Conservation (phyloP, 2,113 vertebrate species). For the Alectura lathami region DNA sequence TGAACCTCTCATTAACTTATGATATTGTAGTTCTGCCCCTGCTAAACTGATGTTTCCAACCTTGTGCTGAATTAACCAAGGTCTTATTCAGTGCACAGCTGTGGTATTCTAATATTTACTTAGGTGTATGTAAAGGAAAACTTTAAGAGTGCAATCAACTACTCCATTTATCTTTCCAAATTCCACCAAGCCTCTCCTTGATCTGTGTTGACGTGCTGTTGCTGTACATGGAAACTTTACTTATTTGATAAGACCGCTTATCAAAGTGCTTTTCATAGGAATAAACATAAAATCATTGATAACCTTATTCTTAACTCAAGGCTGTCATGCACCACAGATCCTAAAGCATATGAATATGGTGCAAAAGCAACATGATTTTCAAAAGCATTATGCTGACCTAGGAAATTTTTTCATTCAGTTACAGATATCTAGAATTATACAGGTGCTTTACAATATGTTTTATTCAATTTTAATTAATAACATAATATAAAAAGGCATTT, state of each 20-base stretch:
- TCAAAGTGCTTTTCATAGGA: constrained; percentile 43
- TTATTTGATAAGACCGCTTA: constrained; percentile 55
- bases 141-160: constrained; percentile 16
- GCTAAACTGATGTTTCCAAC: neutral
- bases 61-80: constrained; percentile 31
- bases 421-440: neutral
- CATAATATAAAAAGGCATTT: neutral
- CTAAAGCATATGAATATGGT: neutral
- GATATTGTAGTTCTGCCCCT: neutral
- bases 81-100: constrained; percentile 15
- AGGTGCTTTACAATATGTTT: neutral
- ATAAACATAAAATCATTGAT: constrained; percentile 57
- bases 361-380: neutral
- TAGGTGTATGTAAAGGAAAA: constrained; percentile 36
- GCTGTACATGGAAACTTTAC: constrained; percentile 42
- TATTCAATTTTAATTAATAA: neutral
- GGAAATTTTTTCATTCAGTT: neutral
- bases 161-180: constrained; percentile 59
- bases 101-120: constrained; percentile 51
- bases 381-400: neutral
- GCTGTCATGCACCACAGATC: neutral
- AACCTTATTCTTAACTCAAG: constrained; percentile 40
- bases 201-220: neutral
- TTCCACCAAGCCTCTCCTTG: neutral
- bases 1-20: neutral